Evolutionary conservation across 2,888 invertebrate genomes (phyloP).

Genomic region (Agrochola lota): DNA sequence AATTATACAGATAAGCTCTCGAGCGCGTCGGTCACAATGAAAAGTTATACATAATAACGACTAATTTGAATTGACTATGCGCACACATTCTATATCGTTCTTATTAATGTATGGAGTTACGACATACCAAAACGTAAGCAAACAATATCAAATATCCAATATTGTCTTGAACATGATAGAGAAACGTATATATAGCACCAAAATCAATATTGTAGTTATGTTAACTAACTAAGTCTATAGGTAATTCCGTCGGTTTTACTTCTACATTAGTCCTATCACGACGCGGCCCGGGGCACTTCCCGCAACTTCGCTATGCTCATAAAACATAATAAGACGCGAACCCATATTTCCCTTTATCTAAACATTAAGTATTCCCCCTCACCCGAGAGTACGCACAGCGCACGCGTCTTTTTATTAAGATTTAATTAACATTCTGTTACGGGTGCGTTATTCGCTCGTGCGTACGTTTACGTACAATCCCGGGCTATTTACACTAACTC

Average conservation of each 20-base stretch:
- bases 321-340: conserved; percentile 59
- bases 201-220: conserved; percentile 80
- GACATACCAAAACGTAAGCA: conserved; percentile 47
- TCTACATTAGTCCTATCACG: conserved; percentile 72
- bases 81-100: not conserved
- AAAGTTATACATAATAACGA: conserved; percentile 60
- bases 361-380: conserved; percentile 74
- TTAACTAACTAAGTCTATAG: conserved; percentile 75
- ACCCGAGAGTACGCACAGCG: conserved; percentile 53
- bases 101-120: conserved; percentile 19
- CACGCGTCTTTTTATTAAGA: conserved; percentile 82
- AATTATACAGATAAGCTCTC: conserved; percentile 76
- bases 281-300: conserved; percentile 71
- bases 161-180: conserved; percentile 76
- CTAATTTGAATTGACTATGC: conserved; percentile 50
- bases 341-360: conserved; percentile 66
- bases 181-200: conserved; percentile 69
- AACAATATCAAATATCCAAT: conserved; percentile 76
- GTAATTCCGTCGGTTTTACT: conserved; percentile 77
- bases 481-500: conserved; percentile 64
- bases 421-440: conserved; percentile 84
- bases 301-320: conserved; percentile 58
- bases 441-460: conserved; percentile 78
- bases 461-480: conserved; percentile 77
- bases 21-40: conserved; percentile 63